A percentile compares a stretch with the other conserved stretches of the same genome.
Conservation (phyloP, 2,113 vertebrate species). For the Oryctolagus cuniculus region DNA sequence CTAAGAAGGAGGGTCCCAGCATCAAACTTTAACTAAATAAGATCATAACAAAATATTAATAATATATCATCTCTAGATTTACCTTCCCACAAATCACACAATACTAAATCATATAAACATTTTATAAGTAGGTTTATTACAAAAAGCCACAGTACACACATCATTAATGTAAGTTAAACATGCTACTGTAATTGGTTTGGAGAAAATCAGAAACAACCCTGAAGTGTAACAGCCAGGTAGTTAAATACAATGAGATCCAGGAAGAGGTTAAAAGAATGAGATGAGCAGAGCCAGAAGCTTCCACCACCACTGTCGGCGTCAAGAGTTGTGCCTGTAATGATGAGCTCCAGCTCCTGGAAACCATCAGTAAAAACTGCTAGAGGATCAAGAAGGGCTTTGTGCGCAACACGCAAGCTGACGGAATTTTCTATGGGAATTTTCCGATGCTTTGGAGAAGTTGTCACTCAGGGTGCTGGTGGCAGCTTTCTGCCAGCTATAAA, state of each 20-base stretch:
- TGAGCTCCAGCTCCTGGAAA: too few relatives aligned
- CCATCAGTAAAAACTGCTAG: too few relatives aligned
- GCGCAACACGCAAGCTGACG: too few relatives aligned
- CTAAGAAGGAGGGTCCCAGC: conserved; percentile 93
- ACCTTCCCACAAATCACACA: neutral
- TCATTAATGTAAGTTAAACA: neutral
- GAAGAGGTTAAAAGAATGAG: neutral
- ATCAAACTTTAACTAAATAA: conserved; percentile 93
- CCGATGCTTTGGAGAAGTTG: too few relatives aligned
- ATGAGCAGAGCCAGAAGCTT: too few relatives aligned
- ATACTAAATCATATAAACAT: conserved; percentile 38
- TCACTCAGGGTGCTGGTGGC: too few relatives aligned
- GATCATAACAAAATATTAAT: conserved; percentile 56
- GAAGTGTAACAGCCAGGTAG: neutral
- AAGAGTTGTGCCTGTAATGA: too few relatives aligned
- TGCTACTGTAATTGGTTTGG: neutral
- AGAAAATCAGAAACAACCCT: neutral
- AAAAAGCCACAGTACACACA: conserved; percentile 21
- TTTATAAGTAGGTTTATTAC: conserved; percentile 35
- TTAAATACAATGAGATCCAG: neutral
- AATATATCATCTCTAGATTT: conserved; percentile 13
- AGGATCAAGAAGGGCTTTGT: too few relatives aligned
- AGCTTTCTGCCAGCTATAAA: too few relatives aligned
- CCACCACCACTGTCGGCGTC: too few relatives aligned
- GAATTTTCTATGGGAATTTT: too few relatives aligned